Base-by-base conservation (phyloP, 2,113 vertebrate genomes). In the Peucedramus taeniatus region DNA sequence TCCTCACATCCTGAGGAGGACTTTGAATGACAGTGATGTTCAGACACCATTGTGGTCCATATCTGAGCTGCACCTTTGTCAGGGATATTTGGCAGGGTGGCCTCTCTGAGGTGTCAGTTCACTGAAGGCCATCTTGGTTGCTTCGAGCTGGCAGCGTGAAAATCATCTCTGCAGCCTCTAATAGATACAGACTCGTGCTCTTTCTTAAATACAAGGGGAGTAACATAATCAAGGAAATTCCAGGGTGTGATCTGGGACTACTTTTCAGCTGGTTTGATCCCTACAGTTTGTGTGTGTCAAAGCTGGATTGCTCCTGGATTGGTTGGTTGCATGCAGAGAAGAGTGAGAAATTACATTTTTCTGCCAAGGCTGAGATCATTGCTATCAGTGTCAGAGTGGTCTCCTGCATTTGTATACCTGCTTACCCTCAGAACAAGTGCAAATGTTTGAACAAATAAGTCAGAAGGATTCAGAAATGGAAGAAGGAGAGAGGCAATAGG, bases 171-270 rank as follows among this genome's bases (percentile, higher is more conserved):
- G 63, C 35, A 65, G 39, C 19, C 71, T 89, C 28, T 65, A 26
- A 13, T 20, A n/a, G 28, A 22, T 45, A 9, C 2, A 75, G 42
- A 30, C 14, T 9, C 0, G 0, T 35, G 26, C 19, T 57, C 19
- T 65, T 80, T n/a, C 54, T 57, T 57, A 81, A 78, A 47, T 40
- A 37, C 19, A 21, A 30, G 15, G 13, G 8, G 14, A 50, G 6
- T 75, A 39, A 50, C 11, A 24, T 35, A 45, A 14, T 35, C 7
- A 66, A 44, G 26, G 21, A 50, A 33, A 35, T 27, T 42, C 2
- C 80, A 68, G 60, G n/a, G 37, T 5, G 2, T 5, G 11, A 22
- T 44, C 37, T 89, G 42, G 31, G 39, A 17, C 53, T 86, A 3
- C 2, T 5, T 78, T 70, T 74, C 80, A 53, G 10, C 30, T 69